Base-by-base conservation (phyloP, 1,140 invertebrate species). In the Drosophila carrolli region DNA sequence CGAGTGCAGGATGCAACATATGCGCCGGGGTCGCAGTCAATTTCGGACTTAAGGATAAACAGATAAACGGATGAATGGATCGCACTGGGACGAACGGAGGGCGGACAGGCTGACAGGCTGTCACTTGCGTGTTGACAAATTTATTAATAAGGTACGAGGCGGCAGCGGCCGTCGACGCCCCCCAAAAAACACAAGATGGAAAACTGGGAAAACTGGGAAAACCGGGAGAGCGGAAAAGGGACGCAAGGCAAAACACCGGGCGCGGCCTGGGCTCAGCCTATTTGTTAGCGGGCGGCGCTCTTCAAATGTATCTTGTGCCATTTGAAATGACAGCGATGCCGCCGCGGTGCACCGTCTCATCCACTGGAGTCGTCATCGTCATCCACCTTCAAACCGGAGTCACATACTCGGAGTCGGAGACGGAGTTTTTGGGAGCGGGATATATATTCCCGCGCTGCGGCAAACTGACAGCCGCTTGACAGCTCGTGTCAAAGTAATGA, bases 401-500 rank as follows among this genome's bases (percentile, higher is more conserved):
- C 48, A 41, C 46, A 35, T 19, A 19, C 10, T 32, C 10, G 65
- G 38, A 63, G 29, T 35, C 10, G 43, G 44, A 51, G 32, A 19
- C 27, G 41, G 29, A 55, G 32, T 65, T 66, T 68, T 68, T 54
- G 58, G 58, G 58, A 62, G 43, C 46, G 35, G 50, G 62, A 71
- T 56, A 90, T 83, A 86, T 90, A 90, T 90, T 76, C 70, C 75
- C 73, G 78, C 59, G 74, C 50, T 89, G 88, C 88, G 88, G 70
- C 78, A 78, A 85, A 81, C 73, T 91, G 88, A 91, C 88, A 91
- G 89, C 68, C 88, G 89, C 89, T 88, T 91, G 88, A 91, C 88
- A 91, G 89, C 75, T 91, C 74, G 86, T 91, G 90, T 91, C 90
- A 91, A 91, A 91, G 90, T 91, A 91, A 91, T 91, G 90, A 91